Evolutionary conservation across 2,113 vertebrate species (phyloP).

Genomic region (Gila orcuttii): DNA sequence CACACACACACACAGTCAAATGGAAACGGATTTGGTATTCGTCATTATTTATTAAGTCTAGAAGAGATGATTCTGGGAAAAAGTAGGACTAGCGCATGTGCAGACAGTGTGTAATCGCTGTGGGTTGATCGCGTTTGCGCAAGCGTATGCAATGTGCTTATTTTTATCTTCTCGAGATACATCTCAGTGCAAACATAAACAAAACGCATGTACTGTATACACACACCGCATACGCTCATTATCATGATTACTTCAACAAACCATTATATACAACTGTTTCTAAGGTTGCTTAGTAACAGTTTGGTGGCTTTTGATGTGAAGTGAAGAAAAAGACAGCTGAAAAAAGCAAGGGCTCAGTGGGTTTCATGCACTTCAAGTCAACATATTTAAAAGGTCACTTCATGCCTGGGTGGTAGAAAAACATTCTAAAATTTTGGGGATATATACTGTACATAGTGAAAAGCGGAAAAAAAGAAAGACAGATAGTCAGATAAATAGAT

Average conservation of each 20-base stretch:
- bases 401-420: neutral
- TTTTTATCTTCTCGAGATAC: conserved; percentile 22
- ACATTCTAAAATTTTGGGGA: neutral
- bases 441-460: neutral
- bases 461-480: neutral
- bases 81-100: neutral
- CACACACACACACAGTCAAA: neutral
- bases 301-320: conserved; percentile 41
- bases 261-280: conserved; percentile 27
- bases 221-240: neutral
- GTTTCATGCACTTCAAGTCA: conserved; percentile 31
- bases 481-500: neutral
- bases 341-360: conserved; percentile 4
- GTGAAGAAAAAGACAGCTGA: conserved; percentile 23
- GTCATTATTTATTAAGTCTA: conserved; percentile 8
- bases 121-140: neutral
- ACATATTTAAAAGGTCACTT: conserved; percentile 41
- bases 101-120: neutral
- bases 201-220: conserved; percentile 19
- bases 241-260: conserved; percentile 30
- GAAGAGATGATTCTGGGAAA: neutral
- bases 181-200: conserved; percentile 24
- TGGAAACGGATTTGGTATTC: neutral
- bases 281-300: conserved; percentile 54
- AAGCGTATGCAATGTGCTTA: neutral